Evolutionary conservation across 2,888 invertebrate species (phyloP).

Genomic region (Tetheella fluctuosa): DNA sequence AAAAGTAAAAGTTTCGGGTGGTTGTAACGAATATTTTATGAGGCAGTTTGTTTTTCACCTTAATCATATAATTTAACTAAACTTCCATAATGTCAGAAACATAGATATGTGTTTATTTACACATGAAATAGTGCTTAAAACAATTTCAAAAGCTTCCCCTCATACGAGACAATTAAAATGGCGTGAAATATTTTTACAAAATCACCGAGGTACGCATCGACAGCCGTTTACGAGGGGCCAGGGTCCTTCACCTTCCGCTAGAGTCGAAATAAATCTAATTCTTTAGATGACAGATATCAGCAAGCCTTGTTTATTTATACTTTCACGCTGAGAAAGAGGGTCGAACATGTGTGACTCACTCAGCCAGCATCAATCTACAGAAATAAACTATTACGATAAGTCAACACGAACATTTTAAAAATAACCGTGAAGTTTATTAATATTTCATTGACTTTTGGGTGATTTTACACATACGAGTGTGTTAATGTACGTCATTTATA

Average conservation of each 20-base stretch:
- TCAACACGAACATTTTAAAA: constrained; percentile 50
- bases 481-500: constrained; percentile 18
- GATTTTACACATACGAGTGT: background rate
- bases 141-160: too few relatives aligned
- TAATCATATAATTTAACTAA: too few relatives aligned
- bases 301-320: constrained; percentile 83
- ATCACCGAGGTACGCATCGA: constrained; percentile 43
- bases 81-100: too few relatives aligned
- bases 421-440: background rate
- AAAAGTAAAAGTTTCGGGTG: too few relatives aligned
- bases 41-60: too few relatives aligned
- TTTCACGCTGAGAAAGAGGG: constrained; percentile 72
- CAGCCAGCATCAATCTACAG: constrained; percentile 64
- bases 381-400: constrained; percentile 76
- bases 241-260: constrained; percentile 78
- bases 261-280: constrained; percentile 82
- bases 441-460: background rate
- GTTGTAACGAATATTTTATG: too few relatives aligned
- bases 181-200: constrained; percentile 52
- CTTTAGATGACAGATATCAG: constrained; percentile 83
- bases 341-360: constrained; percentile 70
- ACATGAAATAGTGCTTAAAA: too few relatives aligned
- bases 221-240: constrained; percentile 54
- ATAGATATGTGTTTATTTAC: too few relatives aligned
- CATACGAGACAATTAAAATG: constrained; percentile 10